Percentiles rank a stretch among this genome's conserved stretches.
Evolutionary conservation across 1,140 invertebrate genomes (phyloP).

Genomic region (Zaprionus lachaisei): DNA sequence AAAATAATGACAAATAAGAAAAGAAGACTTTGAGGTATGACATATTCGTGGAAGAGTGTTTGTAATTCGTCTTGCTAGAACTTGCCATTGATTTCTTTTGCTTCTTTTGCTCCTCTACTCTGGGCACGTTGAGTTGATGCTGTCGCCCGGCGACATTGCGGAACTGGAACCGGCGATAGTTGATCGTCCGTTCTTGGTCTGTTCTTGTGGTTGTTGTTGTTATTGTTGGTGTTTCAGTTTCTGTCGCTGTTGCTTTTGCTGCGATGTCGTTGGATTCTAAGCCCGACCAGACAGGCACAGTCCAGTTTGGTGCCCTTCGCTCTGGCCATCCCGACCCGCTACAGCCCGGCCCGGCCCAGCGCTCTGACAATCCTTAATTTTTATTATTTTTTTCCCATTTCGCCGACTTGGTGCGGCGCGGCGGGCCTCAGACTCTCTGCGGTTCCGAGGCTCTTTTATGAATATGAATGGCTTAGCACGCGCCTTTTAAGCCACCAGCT

Average conservation of each 20-base stretch:
- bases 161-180: conserved; percentile 77
- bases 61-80: background rate
- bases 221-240: conserved; percentile 11
- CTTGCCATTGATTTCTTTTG: background rate
- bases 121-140: conserved; percentile 60
- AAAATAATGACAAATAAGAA: background rate
- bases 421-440: conserved; percentile 30
- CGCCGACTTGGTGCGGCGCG: conserved; percentile 32
- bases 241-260: conserved; percentile 10
- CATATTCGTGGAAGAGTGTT: background rate
- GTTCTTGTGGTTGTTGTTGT: conserved; percentile 19
- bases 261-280: conserved; percentile 40
- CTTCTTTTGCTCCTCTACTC: conserved; percentile 27
- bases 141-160: conserved; percentile 79
- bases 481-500: conserved; percentile 83
- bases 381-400: conserved; percentile 46
- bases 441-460: conserved; percentile 73
- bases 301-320: conserved; percentile 48
- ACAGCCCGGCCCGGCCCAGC: conserved; percentile 25
- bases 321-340: background rate
- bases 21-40: too few species aligned
- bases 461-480: conserved; percentile 83
- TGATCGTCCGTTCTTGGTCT: conserved; percentile 51
- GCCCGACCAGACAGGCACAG: conserved; percentile 36
- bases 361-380: conserved; percentile 63